Percentiles rank a stretch among this genome's conserved stretches.
phyloP scores from a whole-genome alignment of 2,113 vertebrate species.

The Ammodytes dubius region DNA sequence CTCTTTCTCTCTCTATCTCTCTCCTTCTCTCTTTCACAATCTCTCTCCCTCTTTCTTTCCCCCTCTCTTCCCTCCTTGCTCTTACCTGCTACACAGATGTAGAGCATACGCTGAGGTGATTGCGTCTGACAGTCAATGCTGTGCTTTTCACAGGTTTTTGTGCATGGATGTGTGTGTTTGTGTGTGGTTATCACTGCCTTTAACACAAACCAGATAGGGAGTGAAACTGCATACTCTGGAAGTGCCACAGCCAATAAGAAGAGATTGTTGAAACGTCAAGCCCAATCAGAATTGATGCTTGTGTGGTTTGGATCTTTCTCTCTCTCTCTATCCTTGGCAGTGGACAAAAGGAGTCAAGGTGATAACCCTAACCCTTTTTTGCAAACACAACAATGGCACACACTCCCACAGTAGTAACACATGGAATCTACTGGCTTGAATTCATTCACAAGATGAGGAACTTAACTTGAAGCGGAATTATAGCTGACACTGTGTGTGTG shows the following conservation, averaged over 20 bases:
- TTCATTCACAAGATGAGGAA: slow-evolving; percentile 23
- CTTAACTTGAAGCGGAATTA: slow-evolving; percentile 25
- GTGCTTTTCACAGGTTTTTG: slow-evolving; percentile 64
- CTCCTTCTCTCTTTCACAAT: not conserved
- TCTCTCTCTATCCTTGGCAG: not conserved
- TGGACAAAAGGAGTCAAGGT: too few relatives aligned
- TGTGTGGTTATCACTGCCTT: slow-evolving; percentile 51
- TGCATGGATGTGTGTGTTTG: slow-evolving; percentile 29
- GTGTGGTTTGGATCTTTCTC: slow-evolving; percentile 34
- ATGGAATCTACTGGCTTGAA: slow-evolving; percentile 35
- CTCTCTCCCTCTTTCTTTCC: slow-evolving; percentile 20
- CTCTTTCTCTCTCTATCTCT: slow-evolving; percentile 52
- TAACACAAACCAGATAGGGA: slow-evolving; percentile 61
- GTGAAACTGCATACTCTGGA: slow-evolving; percentile 61
- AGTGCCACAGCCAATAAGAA: slow-evolving; percentile 72
- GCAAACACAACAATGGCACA: slow-evolving; percentile 33
- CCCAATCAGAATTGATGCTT: slow-evolving; percentile 67
- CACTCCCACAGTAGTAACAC: not conserved
- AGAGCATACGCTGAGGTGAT: slow-evolving; percentile 64
- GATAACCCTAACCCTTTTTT: not conserved
- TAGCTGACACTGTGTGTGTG: not conserved
- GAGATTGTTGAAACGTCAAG: slow-evolving; percentile 66
- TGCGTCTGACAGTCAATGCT: slow-evolving; percentile 63
- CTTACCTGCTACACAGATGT: slow-evolving; percentile 55
- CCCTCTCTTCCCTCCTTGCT: slow-evolving; percentile 27